Evolutionary conservation across 1,140 invertebrate species (phyloP).

Genomic region (Drosophila kikkawai): DNA sequence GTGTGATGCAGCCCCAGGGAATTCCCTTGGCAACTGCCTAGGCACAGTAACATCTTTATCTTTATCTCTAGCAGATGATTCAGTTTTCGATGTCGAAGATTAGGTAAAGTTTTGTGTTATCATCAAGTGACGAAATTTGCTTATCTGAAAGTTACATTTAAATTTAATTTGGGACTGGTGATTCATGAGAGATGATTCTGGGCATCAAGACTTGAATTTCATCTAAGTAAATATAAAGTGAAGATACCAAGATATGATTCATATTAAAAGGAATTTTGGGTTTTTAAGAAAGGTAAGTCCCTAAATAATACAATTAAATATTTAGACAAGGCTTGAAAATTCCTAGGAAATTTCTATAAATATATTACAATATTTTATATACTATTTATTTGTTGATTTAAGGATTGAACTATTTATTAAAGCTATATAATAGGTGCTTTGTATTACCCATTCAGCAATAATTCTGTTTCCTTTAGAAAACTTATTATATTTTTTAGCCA

Average conservation of each 20-base stretch:
- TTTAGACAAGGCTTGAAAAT: fast-evolving
- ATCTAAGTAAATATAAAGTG: conserved; percentile 23
- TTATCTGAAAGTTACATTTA: conserved; percentile 20
- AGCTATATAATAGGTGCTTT: not conserved
- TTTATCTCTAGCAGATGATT: conserved; percentile 15
- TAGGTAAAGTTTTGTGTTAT: conserved; percentile 12
- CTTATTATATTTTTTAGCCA: not conserved
- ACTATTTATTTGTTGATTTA: not conserved
- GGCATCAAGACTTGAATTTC: conserved; percentile 13
- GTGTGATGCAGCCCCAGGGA: conserved; percentile 8
- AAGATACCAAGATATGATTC: not conserved
- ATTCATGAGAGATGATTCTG: conserved; percentile 28
- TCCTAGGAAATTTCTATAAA: not conserved
- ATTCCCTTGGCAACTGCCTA: conserved; percentile 24
- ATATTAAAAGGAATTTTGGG: not conserved
- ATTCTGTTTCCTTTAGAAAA: fast-evolving
- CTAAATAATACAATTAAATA: not conserved
- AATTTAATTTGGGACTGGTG: conserved; percentile 15
- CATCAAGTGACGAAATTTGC: conserved; percentile 42
- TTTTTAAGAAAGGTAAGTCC: not conserved
- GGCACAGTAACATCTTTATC: conserved; percentile 21
- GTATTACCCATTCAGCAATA: not conserved
- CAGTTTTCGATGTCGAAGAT: conserved; percentile 24
- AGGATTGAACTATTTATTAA: not conserved
- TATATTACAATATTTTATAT: too few relatives aligned